A percentile compares a stretch with the other conserved stretches of the same genome.
Evolutionary conservation across 1,140 invertebrate genomes (phyloP).

Genomic region (Dysdera silvatica): DNA sequence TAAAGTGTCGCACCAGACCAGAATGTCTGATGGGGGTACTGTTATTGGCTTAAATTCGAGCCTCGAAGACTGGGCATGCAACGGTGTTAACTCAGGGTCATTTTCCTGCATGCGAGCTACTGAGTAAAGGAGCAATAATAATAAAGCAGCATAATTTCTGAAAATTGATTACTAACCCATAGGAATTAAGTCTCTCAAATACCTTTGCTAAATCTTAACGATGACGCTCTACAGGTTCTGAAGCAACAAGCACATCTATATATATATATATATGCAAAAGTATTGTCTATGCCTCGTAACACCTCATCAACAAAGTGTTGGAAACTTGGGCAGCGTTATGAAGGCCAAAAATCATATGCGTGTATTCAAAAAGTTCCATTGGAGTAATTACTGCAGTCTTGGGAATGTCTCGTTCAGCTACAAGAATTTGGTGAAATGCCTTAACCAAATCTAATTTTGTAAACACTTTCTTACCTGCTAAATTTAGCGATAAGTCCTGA

Average conservation of each 20-base stretch:
- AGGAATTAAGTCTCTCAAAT: constrained; percentile 37
- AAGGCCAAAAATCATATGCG: constrained; percentile 25
- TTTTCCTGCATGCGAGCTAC: too few relatives aligned
- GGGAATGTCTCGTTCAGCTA: constrained; percentile 13
- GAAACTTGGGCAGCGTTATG: constrained; percentile 24
- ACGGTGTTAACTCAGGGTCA: too few relatives aligned
- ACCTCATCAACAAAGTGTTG: constrained; percentile 23
- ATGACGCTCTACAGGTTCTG: constrained; percentile 39
- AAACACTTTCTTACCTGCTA: constrained; percentile 16
- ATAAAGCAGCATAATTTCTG: too few relatives aligned
- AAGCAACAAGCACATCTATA: constrained; percentile 46
- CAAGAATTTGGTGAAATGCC: constrained; percentile 25
- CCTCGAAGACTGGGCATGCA: too few relatives aligned
- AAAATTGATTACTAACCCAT: constrained; percentile 38
- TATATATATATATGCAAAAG: background rate
- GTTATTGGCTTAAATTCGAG: too few relatives aligned
- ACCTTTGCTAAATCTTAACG: constrained; percentile 39
- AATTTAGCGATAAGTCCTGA: constrained; percentile 12
- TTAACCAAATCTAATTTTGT: constrained; percentile 17
- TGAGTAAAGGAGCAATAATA: too few relatives aligned
- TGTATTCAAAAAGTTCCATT: constrained; percentile 27
- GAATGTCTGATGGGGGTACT: too few relatives aligned
- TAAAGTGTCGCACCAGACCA: too few relatives aligned
- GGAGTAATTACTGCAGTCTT: constrained; percentile 28
- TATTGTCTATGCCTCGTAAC: background rate